A percentile compares a stretch with the other conserved stretches of the same genome.
phyloP scores from a whole-genome alignment of 2,797 vertebrate species.

The Euthynnus affinis region DNA sequence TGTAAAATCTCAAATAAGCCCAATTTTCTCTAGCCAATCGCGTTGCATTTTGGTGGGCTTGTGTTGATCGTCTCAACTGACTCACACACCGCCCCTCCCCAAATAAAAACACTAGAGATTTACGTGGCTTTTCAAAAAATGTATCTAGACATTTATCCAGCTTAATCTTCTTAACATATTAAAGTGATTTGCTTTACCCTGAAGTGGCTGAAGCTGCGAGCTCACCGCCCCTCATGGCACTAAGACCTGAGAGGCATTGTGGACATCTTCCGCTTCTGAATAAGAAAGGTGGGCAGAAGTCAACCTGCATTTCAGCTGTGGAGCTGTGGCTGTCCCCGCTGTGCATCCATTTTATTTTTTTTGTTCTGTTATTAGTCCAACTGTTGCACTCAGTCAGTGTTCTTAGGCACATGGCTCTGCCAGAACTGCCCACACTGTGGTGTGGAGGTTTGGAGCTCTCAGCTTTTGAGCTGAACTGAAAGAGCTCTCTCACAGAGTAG shows the following conservation, averaged over 20 bases:
- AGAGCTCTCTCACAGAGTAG: slow-evolving; percentile 84
- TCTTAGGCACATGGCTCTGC: slow-evolving; percentile 80
- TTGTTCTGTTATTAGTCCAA: slow-evolving; percentile 82
- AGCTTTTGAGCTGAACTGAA: slow-evolving; percentile 83
- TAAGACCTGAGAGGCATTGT: slow-evolving; percentile 84
- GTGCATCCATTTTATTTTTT: slow-evolving; percentile 71
- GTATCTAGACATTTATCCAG: slow-evolving; percentile 92
- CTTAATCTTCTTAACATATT: slow-evolving; percentile 93
- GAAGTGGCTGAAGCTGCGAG: slow-evolving; percentile 87
- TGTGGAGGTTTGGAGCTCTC: slow-evolving; percentile 85
- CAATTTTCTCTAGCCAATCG: slow-evolving; percentile 87
- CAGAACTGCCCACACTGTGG: slow-evolving; percentile 85
- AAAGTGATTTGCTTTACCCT: slow-evolving; percentile 91
- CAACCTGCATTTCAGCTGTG: slow-evolving; percentile 78
- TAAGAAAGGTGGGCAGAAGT: slow-evolving; percentile 85
- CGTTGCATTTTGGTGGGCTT: slow-evolving; percentile 81
- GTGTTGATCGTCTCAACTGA: slow-evolving; percentile 89
- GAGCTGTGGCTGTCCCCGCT: slow-evolving; percentile 73
- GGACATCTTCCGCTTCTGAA: slow-evolving; percentile 83
- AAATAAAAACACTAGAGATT: slow-evolving; percentile 90
- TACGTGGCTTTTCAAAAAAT: slow-evolving; percentile 89
- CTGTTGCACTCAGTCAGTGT: slow-evolving; percentile 85
- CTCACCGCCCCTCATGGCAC: slow-evolving; percentile 86
- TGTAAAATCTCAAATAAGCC: slow-evolving; percentile 89
- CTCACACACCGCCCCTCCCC: slow-evolving; percentile 84